Evolutionary conservation across 1,140 invertebrate species (phyloP), one percentile per base, ranked within the genome.

Genomic region (Bombus cullumanus): DNA sequence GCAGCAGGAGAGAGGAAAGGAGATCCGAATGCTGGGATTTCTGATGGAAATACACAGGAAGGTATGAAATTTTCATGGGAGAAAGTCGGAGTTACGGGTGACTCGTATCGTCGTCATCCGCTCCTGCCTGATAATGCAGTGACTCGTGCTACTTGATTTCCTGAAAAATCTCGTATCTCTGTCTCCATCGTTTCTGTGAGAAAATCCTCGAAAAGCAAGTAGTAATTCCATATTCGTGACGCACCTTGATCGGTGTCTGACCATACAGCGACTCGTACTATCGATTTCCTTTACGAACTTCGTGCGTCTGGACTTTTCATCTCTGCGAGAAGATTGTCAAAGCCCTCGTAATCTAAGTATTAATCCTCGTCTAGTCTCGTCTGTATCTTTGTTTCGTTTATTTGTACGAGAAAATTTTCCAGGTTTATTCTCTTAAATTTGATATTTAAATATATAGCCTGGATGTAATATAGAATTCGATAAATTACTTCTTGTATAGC

Each of bases 91-190:
- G 28, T 3, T 22, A 37, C 31, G 3, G 28, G 15, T 43, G 43
- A 39, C 59, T 53, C 4, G 57, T 41, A 73, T 64, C 80, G 80
- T 22, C 8, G n/a, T 28, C 12, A 39, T 57, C 43, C 18, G 12
- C n/a, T 15, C n/a, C 4, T 8, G 81, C 18, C 71, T 66, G 81
- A 83, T 43, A 34, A 37, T 39, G 57, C 41, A 1, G 6, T 1
- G 81, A 83, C 59, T 43, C 53, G 12, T 28, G 39, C 25, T 34
- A 83, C 81, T 53, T 83, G 73, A 47, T 71, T 72, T 13, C 68
- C 15, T 13, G 59, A 25, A 47, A 47, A 82, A 57, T 37, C 47
- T 47, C 9, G 0, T 25, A 64, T 4, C 18, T 39, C 22, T 2
- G 68, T 10, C 10, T 31, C 2, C n/a, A 22, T 28, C 12, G 10